These are phyloP conservation scores for Lithobates sylvaticus DNA, from an alignment of 2,797 vertebrate species.

Conservation along the genomic window DNA sequence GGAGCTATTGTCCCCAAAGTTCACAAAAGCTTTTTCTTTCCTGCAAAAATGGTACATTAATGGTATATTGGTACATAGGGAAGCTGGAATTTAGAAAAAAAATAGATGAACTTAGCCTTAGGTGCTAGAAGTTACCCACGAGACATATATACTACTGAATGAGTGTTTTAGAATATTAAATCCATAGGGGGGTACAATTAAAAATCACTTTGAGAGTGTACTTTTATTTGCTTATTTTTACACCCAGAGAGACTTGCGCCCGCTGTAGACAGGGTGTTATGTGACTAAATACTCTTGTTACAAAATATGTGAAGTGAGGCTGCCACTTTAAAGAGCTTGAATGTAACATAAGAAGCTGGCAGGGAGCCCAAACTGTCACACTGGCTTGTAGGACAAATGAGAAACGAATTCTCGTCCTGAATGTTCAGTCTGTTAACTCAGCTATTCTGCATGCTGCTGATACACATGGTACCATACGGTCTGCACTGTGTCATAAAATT, in stretches of 20 bases:
- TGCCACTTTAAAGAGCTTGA: conserved; percentile 67
- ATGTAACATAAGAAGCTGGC: conserved; percentile 71
- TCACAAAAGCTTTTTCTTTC: too few relatives aligned
- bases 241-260: background rate
- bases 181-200: too few relatives aligned
- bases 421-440: conserved; percentile 60
- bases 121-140: too few relatives aligned
- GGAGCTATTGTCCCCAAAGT: too few relatives aligned
- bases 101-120: too few relatives aligned
- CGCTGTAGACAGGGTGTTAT: conserved; percentile 9
- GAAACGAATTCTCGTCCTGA: conserved; percentile 64
- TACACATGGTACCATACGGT: conserved; percentile 28
- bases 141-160: too few relatives aligned
- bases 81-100: too few relatives aligned
- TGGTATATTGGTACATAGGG: too few relatives aligned
- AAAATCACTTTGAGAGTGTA: background rate
- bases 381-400: conserved; percentile 64
- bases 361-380: conserved; percentile 65
- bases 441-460: conserved; percentile 53
- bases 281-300: conserved; percentile 39
- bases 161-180: too few relatives aligned
- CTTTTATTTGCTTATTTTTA: background rate
- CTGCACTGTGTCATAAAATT: conserved; percentile 20
- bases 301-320: conserved; percentile 53
- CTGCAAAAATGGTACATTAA: too few relatives aligned